Evolutionary conservation across 2,113 vertebrate genomes (phyloP).

Genomic region (Lipotes vexillifer): DNA sequence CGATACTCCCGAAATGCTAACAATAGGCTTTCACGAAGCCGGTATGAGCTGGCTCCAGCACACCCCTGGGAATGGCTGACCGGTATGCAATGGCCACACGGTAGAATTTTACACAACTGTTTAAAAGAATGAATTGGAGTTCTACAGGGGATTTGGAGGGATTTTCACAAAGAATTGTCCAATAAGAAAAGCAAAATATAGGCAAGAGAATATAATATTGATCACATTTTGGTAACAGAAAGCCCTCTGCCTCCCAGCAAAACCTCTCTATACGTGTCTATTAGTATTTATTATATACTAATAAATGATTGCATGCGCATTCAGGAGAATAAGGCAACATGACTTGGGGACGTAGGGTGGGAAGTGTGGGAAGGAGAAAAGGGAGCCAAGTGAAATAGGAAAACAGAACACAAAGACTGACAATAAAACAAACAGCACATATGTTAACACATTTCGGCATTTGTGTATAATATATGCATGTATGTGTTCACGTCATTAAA

Average conservation of each 20-base stretch:
- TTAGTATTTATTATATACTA: too few species aligned
- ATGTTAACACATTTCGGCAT: neutral
- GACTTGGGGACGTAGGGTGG: neutral
- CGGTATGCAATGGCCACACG: fast-evolving
- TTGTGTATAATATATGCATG: neutral
- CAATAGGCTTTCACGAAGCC: neutral
- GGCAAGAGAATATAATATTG: neutral
- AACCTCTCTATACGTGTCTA: fast-evolving
- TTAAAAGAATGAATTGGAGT: neutral
- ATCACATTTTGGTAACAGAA: neutral
- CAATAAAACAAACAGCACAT: neutral
- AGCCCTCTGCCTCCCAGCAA: neutral
- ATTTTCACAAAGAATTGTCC: neutral
- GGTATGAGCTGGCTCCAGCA: fast-evolving
- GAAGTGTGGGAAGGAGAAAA: neutral
- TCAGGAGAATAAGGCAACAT: neutral
- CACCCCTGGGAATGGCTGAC: fast-evolving
- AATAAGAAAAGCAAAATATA: neutral
- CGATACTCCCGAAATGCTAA: neutral
- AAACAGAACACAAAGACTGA: neutral
- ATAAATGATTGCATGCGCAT: fast-evolving
- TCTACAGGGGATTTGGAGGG: neutral
- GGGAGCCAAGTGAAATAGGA: neutral
- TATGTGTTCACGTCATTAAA: neutral
- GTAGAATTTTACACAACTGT: neutral